Evolutionary conservation across 2,797 vertebrate genomes (phyloP).

Genomic region (Loris lydekkerianus): DNA sequence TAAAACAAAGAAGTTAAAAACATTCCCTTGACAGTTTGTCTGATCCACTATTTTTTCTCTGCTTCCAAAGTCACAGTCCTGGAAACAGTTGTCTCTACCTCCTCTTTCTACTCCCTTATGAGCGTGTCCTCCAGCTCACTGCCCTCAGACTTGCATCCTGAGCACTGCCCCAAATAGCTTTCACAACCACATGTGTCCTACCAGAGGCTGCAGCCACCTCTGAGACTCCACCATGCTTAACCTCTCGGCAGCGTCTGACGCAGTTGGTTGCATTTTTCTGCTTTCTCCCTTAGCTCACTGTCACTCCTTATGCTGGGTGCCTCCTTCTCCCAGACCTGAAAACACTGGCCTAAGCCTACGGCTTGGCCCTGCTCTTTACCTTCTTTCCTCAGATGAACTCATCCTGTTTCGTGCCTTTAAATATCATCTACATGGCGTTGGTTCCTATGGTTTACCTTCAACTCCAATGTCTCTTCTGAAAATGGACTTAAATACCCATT

Average conservation of each 20-base stretch:
- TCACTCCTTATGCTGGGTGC: not conserved
- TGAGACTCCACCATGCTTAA: not conserved
- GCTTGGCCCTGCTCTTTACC: not conserved
- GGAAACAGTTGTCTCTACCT: not conserved
- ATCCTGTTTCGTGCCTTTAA: not conserved
- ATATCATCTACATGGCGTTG: not conserved
- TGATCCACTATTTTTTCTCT: not conserved
- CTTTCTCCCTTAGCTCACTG: not conserved
- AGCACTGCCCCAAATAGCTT: not conserved
- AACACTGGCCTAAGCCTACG: not conserved
- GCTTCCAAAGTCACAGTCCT: conserved; percentile 21
- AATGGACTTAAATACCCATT: not conserved
- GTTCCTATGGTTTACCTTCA: not conserved
- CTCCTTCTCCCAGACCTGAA: not conserved
- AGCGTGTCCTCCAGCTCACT: not conserved
- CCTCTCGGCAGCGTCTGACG: not conserved
- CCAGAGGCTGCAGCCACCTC: not conserved
- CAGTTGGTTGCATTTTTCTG: not conserved
- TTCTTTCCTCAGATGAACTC: not conserved
- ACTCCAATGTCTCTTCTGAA: not conserved
- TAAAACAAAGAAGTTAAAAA: conserved; percentile 47
- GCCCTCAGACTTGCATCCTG: not conserved
- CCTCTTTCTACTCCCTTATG: not conserved
- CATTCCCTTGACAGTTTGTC: not conserved
- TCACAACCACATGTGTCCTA: not conserved